Percentiles rank a stretch among this genome's conserved stretches.
phyloP scores from a whole-genome alignment of 2,797 vertebrate genomes.

The Luscinia luscinia region DNA sequence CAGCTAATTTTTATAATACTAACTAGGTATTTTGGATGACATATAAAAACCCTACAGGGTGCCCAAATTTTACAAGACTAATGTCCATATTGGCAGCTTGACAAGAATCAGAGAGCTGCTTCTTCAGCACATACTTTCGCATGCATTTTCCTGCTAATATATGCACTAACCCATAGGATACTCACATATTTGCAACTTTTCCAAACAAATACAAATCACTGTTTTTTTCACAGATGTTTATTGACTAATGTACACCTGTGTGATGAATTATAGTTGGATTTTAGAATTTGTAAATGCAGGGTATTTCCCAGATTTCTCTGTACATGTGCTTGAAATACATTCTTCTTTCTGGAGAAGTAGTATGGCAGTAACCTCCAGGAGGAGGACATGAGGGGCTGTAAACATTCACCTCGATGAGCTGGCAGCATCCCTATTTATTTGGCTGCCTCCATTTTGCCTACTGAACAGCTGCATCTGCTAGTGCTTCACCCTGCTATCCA shows the following conservation, averaged over 20 bases:
- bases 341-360: background rate
- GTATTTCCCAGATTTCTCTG: background rate
- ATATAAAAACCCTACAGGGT: conserved; percentile 38
- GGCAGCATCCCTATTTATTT: background rate
- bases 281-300: background rate
- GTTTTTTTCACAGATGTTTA: background rate
- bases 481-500: background rate
- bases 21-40: background rate
- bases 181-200: background rate
- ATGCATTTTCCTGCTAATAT: background rate
- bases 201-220: background rate
- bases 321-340: background rate
- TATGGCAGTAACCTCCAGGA: background rate
- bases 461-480: background rate
- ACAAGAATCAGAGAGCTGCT: background rate
- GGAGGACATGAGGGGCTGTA: background rate
- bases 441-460: background rate
- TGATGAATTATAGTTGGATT: background rate
- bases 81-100: background rate
- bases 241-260: background rate
- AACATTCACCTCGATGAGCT: background rate
- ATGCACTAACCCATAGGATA: background rate
- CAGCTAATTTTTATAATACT: conserved; percentile 20
- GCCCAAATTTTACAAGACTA: background rate
- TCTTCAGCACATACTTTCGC: background rate